Evolutionary conservation across 2,113 vertebrate genomes (phyloP).

Genomic region (Rhipidura dahli): DNA sequence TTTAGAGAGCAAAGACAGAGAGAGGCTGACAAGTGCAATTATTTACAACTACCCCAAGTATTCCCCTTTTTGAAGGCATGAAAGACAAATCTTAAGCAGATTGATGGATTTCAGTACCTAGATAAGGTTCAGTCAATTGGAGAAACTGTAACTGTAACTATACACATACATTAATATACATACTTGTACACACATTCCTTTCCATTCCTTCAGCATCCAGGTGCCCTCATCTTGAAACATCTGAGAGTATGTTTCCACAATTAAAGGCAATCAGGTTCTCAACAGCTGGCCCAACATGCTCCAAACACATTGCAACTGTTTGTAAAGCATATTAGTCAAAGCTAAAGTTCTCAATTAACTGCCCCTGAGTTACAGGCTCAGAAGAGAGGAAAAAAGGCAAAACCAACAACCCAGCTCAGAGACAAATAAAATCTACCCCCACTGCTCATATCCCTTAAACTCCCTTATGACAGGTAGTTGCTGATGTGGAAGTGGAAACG

Average conservation of each 20-base stretch:
- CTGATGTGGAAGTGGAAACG: rapidly evolving
- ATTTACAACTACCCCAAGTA: not conserved
- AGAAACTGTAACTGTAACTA: not conserved
- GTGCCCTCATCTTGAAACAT: not conserved
- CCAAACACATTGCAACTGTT: not conserved
- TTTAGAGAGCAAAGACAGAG: not conserved
- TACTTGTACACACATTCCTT: not conserved
- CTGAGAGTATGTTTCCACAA: not conserved
- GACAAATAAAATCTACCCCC: not conserved
- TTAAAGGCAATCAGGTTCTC: not conserved
- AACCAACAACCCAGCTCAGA: not conserved
- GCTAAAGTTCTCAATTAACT: not conserved
- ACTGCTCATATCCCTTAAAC: not conserved
- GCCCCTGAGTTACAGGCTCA: not conserved
- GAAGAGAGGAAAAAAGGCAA: not conserved
- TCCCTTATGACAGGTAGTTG: not conserved
- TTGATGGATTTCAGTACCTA: not conserved
- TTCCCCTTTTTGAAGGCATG: not conserved
- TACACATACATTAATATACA: not conserved
- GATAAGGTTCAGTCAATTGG: not conserved
- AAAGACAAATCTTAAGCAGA: not conserved
- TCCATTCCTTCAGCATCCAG: not conserved
- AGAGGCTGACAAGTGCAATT: not conserved
- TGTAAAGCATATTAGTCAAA: not conserved
- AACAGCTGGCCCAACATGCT: not conserved